Conservation (phyloP, 2,113 vertebrate genomes). For the Nothobranchius furzeri region DNA sequence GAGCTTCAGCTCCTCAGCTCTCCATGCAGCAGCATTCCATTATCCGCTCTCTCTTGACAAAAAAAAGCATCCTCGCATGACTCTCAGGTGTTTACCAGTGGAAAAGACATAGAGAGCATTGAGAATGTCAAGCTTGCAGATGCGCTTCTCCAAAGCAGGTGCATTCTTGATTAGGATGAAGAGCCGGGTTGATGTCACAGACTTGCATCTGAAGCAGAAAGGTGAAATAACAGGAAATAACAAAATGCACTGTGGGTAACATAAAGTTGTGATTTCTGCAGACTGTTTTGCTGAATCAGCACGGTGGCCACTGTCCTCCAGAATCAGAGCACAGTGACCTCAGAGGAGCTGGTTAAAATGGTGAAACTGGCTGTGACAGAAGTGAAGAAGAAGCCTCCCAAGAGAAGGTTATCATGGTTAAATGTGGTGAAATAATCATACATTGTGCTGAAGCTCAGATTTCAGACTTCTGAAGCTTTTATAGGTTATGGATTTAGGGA, state of each 20-base stretch:
- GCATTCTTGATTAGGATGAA: constrained; percentile 21
- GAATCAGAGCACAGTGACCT: constrained; percentile 38
- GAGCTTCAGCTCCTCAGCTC: too few species aligned
- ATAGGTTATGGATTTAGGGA: constrained; percentile 16
- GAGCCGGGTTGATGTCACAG: too few species aligned
- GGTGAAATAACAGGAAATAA: not conserved
- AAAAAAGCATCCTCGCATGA: too few species aligned
- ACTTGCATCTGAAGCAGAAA: not conserved
- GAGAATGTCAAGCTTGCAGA: too few species aligned
- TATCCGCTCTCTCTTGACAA: too few species aligned
- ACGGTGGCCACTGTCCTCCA: constrained; percentile 57
- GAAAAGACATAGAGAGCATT: too few species aligned
- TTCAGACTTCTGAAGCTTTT: too few species aligned
- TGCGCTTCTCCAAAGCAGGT: too few species aligned
- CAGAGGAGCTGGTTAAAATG: constrained; percentile 49
- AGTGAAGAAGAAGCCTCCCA: constrained; percentile 32
- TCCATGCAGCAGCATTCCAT: too few species aligned
- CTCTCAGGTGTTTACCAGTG: too few species aligned
- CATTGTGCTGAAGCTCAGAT: too few species aligned
- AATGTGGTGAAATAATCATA: too few species aligned
- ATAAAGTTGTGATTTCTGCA: not conserved
- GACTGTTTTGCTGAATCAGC: not conserved
- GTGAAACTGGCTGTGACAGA: constrained; percentile 43
- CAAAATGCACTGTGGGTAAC: not conserved
- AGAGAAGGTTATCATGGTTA: constrained; percentile 33